phyloP scores from a whole-genome alignment of 2,797 vertebrate genomes.

The Chromis chromis region DNA sequence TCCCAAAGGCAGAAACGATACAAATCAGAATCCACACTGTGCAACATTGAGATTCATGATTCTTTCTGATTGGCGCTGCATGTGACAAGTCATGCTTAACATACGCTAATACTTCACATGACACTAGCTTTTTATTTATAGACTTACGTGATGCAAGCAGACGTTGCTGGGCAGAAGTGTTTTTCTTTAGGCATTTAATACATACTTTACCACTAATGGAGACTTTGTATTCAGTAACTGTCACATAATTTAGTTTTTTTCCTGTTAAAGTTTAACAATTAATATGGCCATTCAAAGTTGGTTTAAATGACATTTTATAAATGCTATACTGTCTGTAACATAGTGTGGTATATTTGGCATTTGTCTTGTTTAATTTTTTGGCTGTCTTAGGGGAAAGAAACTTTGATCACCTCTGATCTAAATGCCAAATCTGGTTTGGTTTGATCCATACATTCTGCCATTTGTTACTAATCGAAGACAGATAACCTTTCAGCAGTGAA shows the following conservation, averaged over 20 bases:
- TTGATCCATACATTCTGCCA: not conserved
- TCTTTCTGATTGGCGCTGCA: not conserved
- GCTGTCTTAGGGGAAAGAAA: not conserved
- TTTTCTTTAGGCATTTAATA: not conserved
- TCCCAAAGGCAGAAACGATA: constrained; percentile 20
- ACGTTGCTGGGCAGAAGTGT: not conserved
- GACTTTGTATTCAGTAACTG: not conserved
- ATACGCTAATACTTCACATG: not conserved
- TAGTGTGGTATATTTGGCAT: not conserved
- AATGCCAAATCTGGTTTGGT: not conserved
- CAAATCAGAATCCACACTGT: not conserved
- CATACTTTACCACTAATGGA: not conserved
- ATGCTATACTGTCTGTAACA: not conserved
- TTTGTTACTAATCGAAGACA: constrained; percentile 4
- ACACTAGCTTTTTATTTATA: constrained; percentile 7
- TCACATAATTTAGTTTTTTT: not conserved
- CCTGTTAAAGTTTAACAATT: not conserved
- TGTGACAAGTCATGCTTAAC: not conserved
- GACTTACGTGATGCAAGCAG: not conserved
- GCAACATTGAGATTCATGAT: constrained; percentile 1
- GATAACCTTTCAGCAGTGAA: not conserved
- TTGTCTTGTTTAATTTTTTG: no score
- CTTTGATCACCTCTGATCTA: not conserved
- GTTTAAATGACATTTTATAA: not conserved
- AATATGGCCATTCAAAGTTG: not conserved